Evolutionary conservation across 2,888 invertebrate species (phyloP).

Genomic region (Ormia ochracea): DNA sequence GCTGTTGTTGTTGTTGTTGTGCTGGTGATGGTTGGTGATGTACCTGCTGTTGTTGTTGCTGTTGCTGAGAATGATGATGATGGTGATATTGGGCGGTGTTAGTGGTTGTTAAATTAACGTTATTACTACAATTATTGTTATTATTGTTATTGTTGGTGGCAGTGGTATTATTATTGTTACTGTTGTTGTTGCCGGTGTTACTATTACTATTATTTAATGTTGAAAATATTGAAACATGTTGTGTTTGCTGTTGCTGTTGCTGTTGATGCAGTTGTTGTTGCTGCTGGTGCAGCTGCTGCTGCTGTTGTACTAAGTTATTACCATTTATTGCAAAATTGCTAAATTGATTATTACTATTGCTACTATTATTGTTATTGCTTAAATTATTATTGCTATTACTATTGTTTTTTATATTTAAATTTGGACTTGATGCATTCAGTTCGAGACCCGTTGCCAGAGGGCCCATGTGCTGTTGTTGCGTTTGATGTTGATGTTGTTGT

Average conservation of each 20-base stretch:
- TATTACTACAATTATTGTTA: conserved; percentile 52
- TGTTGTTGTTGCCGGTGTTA: conserved; percentile 46
- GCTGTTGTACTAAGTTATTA: conserved; percentile 57
- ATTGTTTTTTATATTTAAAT: conserved; percentile 64
- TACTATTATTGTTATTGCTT: conserved; percentile 48
- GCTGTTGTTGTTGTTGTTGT: conserved; percentile 26
- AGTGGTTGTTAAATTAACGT: conserved; percentile 49
- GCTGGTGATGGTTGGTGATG: conserved; percentile 23
- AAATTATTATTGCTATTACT: conserved; percentile 54
- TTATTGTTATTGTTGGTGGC: conserved; percentile 43
- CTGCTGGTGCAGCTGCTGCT: conserved; percentile 53
- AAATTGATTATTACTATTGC: conserved; percentile 47
- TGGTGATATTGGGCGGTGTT: conserved; percentile 49
- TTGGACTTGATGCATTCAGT: conserved; percentile 72
- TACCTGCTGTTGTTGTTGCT: conserved; percentile 44
- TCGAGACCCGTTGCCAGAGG: conserved; percentile 64
- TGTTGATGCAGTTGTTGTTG: conserved; percentile 62
- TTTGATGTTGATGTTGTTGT: conserved; percentile 65
- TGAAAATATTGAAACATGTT: conserved; percentile 60
- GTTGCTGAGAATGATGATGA: conserved; percentile 44
- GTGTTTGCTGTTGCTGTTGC: conserved; percentile 51
- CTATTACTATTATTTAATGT: conserved; percentile 57
- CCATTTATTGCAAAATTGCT: conserved; percentile 52
- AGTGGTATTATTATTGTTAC: conserved; percentile 31
- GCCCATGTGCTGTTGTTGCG: conserved; percentile 65